Conservation (phyloP, 1,140 invertebrate genomes). For the Rhyacophila brunnea region DNA sequence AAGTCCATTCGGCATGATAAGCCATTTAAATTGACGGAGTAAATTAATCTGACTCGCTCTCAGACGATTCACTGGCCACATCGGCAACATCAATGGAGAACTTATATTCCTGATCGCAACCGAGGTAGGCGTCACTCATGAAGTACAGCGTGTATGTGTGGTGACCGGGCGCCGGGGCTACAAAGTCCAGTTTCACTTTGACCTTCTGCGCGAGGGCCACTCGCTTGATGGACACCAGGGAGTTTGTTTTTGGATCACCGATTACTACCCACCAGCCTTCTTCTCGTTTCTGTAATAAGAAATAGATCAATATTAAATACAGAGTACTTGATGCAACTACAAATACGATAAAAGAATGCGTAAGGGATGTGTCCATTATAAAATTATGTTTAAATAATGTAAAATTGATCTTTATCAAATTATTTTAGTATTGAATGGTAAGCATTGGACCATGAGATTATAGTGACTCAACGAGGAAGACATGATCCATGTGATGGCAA, state of each 20-base stretch:
- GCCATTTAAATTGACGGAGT: too few species aligned
- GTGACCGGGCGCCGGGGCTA: constrained; percentile 78
- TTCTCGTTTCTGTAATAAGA: constrained; percentile 80
- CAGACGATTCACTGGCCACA: constrained; percentile 59
- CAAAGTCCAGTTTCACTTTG: constrained; percentile 92
- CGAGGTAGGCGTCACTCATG: constrained; percentile 98
- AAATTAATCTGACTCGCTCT: constrained; percentile 53
- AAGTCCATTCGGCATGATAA: too few species aligned
- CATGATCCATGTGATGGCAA: too few species aligned
- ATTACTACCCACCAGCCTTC: constrained; percentile 99
- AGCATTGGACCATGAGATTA: too few species aligned
- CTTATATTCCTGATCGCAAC: constrained; percentile 96
- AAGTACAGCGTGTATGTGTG: constrained; percentile 95
- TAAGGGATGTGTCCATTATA: too few species aligned
- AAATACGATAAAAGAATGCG: too few species aligned
- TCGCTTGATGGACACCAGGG: constrained; percentile 93
- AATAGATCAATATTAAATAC: too few species aligned
- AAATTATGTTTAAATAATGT: too few species aligned
- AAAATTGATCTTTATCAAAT: too few species aligned
- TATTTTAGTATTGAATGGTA: too few species aligned
- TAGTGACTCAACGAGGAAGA: too few species aligned
- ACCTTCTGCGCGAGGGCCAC: constrained; percentile 91
- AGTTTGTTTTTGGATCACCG: constrained; percentile 93
- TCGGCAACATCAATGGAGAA: constrained; percentile 80
- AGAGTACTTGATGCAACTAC: too few species aligned